Conservation (phyloP, 2,888 invertebrate genomes). For the Drosophila lutescens region DNA sequence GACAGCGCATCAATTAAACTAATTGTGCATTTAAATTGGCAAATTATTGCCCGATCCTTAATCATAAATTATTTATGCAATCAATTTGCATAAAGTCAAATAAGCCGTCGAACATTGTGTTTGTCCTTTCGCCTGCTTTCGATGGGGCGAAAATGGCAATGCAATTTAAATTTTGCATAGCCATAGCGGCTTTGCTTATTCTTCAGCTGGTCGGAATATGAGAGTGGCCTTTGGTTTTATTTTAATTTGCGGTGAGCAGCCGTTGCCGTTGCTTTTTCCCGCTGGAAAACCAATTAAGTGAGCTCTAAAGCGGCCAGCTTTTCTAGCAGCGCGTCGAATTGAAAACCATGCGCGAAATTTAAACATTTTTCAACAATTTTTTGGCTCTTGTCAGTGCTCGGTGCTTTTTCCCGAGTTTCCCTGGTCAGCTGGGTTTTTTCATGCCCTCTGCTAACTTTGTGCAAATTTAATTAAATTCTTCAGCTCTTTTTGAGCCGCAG, state of each 20-base stretch:
- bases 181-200: slow-evolving; percentile 9
- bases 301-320: slow-evolving; percentile 26
- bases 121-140: slow-evolving; percentile 18
- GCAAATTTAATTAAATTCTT: slow-evolving; percentile 74
- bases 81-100: slow-evolving; percentile 55
- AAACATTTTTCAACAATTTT: slow-evolving; percentile 1
- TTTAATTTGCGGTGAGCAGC: slow-evolving; percentile 47
- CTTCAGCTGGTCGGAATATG: slow-evolving; percentile 13
- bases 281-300: slow-evolving; percentile 64
- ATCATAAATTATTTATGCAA: slow-evolving; percentile 64
- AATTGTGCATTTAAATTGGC: slow-evolving; percentile 60
- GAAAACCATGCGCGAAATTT: slow-evolving; percentile 43
- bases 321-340: slow-evolving; percentile 24
- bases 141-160: background rate
- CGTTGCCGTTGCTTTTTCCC: background rate
- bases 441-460: slow-evolving; percentile 29
- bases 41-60: slow-evolving; percentile 51
- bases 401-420: background rate
- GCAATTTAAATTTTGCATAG: slow-evolving; percentile 24
- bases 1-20: slow-evolving; percentile 56
- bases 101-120: slow-evolving; percentile 40
- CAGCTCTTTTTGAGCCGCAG: slow-evolving; percentile 67
- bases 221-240: slow-evolving; percentile 29
- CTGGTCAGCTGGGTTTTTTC: slow-evolving; percentile 19
- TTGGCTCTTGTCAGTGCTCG: slow-evolving; percentile 15